These are phyloP conservation scores for Sebastes oblongus DNA, from an alignment of 2,797 vertebrate species.

Conservation along the genomic window DNA sequence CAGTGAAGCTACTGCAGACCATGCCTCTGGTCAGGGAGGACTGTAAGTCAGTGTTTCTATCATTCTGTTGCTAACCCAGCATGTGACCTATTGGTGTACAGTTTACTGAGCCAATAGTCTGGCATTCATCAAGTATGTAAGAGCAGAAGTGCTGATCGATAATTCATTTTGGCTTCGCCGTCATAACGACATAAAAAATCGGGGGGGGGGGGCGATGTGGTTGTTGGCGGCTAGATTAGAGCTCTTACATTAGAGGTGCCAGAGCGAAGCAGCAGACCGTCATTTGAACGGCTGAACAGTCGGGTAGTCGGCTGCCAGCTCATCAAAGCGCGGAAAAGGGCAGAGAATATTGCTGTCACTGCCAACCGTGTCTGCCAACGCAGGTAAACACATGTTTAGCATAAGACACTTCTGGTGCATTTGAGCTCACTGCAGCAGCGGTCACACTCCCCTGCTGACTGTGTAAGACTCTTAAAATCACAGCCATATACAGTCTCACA, in stretches of 20 bases:
- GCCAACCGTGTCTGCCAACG: slow-evolving; percentile 48
- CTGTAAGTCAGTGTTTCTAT: slow-evolving; percentile 8
- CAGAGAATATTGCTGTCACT: slow-evolving; percentile 45
- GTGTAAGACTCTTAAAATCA: slow-evolving; percentile 13
- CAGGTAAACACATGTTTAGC: slow-evolving; percentile 67
- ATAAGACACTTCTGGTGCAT: slow-evolving; percentile 42
- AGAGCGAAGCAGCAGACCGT: slow-evolving; percentile 40
- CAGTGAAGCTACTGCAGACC: background rate
- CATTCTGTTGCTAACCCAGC: slow-evolving; percentile 10
- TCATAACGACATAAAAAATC: slow-evolving; percentile 27
- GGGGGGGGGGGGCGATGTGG: background rate
- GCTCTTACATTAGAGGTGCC: slow-evolving; percentile 19
- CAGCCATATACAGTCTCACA: background rate
- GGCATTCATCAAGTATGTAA: slow-evolving; percentile 39
- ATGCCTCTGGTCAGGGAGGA: background rate
- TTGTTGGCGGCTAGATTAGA: slow-evolving; percentile 17
- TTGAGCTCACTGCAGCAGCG: slow-evolving; percentile 24
- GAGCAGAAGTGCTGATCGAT: slow-evolving; percentile 42
- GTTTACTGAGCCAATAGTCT: slow-evolving; percentile 38
- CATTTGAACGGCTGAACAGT: slow-evolving; percentile 41
- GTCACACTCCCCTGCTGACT: slow-evolving; percentile 1
- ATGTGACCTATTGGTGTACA: slow-evolving; percentile 22
- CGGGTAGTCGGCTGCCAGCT: slow-evolving; percentile 44
- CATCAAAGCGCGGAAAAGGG: slow-evolving; percentile 63
- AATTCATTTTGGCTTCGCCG: slow-evolving; percentile 47